These are phyloP conservation scores for Zaprionus lachaisei DNA, from an alignment of 1,140 invertebrate genomes.

Conservation along the genomic window DNA sequence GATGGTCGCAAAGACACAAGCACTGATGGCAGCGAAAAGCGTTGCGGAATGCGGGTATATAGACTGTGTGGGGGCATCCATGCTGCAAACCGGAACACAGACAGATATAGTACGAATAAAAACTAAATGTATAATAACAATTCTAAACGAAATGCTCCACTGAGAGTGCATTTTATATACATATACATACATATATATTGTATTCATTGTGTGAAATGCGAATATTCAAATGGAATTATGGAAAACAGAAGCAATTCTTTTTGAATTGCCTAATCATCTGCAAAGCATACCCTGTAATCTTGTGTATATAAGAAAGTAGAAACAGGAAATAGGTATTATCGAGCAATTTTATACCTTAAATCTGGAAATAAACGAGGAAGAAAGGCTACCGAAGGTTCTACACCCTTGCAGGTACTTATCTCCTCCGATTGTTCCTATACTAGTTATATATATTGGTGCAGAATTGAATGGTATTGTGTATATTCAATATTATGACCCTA, in stretches of 20 bases:
- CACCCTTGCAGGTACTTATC: no score
- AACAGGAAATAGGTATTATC: not conserved
- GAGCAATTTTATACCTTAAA: no score
- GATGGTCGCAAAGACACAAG: slow-evolving; percentile 91
- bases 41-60: slow-evolving; percentile 90
- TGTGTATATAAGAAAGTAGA: not conserved
- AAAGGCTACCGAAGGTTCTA: no score
- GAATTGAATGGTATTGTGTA: no score
- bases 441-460: no score
- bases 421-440: no score
- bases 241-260: not conserved
- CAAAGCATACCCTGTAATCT: not conserved
- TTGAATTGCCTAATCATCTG: not conserved
- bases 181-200: not conserved
- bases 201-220: slow-evolving; percentile 8
- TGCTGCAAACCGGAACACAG: slow-evolving; percentile 27
- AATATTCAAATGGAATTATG: not conserved
- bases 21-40: slow-evolving; percentile 90
- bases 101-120: not conserved
- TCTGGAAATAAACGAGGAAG: no score
- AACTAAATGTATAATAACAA: slow-evolving; percentile 5
- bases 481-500: no score
- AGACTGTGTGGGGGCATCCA: slow-evolving; percentile 61
- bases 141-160: slow-evolving; percentile 16
- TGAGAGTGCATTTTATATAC: not conserved